A percentile compares a stretch with the other conserved stretches of the same genome.
phyloP scores from a whole-genome alignment of 2,113 vertebrate genomes.

The Brachionichthys hirsutus region DNA sequence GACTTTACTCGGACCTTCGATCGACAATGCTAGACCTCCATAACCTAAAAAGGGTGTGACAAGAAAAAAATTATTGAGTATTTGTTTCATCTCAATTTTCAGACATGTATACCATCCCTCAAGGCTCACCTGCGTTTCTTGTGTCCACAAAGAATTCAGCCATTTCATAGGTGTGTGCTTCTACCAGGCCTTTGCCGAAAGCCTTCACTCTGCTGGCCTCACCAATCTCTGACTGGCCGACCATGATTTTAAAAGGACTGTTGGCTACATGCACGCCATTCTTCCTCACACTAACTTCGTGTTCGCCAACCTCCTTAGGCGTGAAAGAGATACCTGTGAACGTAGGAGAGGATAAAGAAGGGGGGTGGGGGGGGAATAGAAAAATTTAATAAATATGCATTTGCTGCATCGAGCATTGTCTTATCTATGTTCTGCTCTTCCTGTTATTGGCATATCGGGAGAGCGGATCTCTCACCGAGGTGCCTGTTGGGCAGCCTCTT shows the following conservation, averaged over 20 bases:
- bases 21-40: conserved; percentile 90
- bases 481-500: conserved; percentile 94
- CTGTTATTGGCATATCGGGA: conserved; percentile 4
- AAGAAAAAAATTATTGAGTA: neutral
- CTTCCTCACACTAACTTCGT: conserved; percentile 93
- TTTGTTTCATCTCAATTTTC: neutral
- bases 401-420: neutral
- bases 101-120: fast-evolving
- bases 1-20: conserved; percentile 98
- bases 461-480: conserved; percentile 80
- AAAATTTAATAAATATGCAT: conserved; percentile 10
- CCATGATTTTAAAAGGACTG: conserved; percentile 98
- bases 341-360: neutral
- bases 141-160: conserved; percentile 96
- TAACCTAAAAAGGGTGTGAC: conserved; percentile 81
- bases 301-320: conserved; percentile 96
- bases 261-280: conserved; percentile 89
- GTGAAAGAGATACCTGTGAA: conserved; percentile 93
- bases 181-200: conserved; percentile 86
- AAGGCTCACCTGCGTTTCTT: conserved; percentile 85
- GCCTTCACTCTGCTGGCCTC: conserved; percentile 93
- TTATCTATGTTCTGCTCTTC: conserved; percentile 16
- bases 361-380: neutral
- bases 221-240: conserved; percentile 92
- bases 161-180: conserved; percentile 90